A percentile compares a stretch with the other conserved stretches of the same genome.
Conservation (phyloP, 2,797 vertebrate species). For the Oceanodroma leucorhoa region DNA sequence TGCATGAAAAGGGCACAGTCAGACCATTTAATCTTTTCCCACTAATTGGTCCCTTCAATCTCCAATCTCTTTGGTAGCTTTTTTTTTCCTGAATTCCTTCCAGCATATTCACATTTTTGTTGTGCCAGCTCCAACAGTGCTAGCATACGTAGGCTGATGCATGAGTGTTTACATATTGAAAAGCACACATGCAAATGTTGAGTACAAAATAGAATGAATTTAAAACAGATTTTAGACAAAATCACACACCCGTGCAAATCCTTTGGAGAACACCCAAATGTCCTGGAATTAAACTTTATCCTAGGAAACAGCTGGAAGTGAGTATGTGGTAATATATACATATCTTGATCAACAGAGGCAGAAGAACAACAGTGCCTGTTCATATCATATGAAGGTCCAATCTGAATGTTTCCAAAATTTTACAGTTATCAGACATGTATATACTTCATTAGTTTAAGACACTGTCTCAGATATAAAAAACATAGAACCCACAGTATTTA, state of each 20-base stretch:
- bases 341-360: not conserved
- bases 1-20: not conserved
- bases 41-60: conserved; percentile 18
- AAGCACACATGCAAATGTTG: not conserved
- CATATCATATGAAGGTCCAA: not conserved
- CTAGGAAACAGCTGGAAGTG: not conserved
- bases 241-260: not conserved
- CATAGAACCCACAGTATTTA: not conserved
- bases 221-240: not conserved
- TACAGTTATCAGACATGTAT: not conserved
- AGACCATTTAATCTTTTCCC: conserved; percentile 10
- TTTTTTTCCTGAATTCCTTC: not conserved
- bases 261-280: not conserved
- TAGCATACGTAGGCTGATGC: not conserved
- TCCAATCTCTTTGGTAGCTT: not conserved
- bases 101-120: not conserved
- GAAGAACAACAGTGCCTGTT: not conserved
- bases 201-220: not conserved
- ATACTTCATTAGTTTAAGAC: not conserved
- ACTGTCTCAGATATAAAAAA: not conserved
- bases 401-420: not conserved
- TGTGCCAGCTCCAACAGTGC: not conserved
- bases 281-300: not conserved
- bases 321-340: not conserved
- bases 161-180: not conserved